Evolutionary conservation across 2,113 vertebrate genomes (phyloP).

Genomic region (Alethe castanea): DNA sequence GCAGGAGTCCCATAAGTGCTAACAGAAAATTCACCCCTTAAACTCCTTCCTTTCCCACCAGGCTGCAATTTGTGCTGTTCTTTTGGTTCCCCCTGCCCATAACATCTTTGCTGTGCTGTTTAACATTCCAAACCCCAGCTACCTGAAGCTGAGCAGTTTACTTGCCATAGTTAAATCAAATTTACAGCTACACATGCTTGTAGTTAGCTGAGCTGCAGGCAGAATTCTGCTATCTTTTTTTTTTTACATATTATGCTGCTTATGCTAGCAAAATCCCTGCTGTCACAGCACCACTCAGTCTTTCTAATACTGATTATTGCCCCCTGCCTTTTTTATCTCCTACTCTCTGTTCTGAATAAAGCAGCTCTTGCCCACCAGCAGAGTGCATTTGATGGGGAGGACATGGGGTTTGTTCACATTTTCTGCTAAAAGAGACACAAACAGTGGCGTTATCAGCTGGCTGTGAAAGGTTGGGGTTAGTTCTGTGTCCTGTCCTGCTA

Average conservation of each 20-base stretch:
- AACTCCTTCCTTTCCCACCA: neutral
- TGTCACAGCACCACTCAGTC: neutral
- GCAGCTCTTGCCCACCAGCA: neutral
- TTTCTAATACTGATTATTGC: neutral
- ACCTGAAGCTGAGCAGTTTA: neutral
- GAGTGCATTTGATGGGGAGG: neutral
- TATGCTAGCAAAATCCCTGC: neutral
- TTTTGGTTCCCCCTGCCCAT: neutral
- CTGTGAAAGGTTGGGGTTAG: neutral
- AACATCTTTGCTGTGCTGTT: neutral
- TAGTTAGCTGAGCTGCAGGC: neutral
- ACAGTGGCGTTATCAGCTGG: neutral
- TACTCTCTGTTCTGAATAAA: neutral
- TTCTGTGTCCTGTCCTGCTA: neutral
- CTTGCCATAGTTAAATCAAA: neutral
- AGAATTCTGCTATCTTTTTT: neutral
- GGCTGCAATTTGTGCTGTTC: neutral
- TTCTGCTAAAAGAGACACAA: neutral
- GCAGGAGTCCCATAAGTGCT: neutral
- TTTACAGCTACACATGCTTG: neutral
- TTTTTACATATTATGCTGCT: neutral
- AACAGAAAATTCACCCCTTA: neutral
- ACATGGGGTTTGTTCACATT: neutral
- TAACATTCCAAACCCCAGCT: neutral
- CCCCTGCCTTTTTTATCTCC: neutral